These are phyloP conservation scores for Lasioglossum figueresi DNA, from an alignment of 2,888 invertebrate genomes.

Conservation along the genomic window DNA sequence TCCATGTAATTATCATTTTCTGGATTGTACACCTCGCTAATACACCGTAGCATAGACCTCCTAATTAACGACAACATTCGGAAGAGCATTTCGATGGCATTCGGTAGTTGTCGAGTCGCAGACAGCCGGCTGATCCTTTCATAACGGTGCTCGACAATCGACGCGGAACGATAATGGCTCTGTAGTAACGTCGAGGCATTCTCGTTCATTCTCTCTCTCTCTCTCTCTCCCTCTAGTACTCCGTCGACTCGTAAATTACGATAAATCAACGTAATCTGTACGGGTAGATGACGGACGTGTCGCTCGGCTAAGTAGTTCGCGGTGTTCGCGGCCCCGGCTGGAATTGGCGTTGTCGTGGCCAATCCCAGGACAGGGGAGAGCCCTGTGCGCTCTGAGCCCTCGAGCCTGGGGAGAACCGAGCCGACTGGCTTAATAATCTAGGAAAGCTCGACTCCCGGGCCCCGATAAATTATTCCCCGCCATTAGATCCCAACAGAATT, in stretches of 20 bases:
- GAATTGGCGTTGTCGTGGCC: slow-evolving; percentile 48
- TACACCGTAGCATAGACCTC: not conserved
- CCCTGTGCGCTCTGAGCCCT: not conserved
- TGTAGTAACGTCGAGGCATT: not conserved
- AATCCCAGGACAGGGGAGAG: slow-evolving; percentile 27
- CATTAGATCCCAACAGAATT: slow-evolving; percentile 76
- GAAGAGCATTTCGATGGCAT: not conserved
- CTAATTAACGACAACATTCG: not conserved
- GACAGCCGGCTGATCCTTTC: slow-evolving; percentile 22
- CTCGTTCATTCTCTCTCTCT: not conserved
- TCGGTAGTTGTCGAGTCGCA: not conserved
- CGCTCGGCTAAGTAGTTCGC: slow-evolving; percentile 36
- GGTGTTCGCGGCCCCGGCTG: slow-evolving; percentile 28
- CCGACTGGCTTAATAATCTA: slow-evolving; percentile 69
- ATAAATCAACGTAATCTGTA: slow-evolving; percentile 38
- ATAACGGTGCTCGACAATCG: slow-evolving; percentile 20
- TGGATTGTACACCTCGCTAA: not conserved
- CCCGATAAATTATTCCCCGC: slow-evolving; percentile 74
- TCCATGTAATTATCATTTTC: slow-evolving; percentile 9
- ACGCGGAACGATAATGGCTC: slow-evolving; percentile 11
- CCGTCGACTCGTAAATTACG: slow-evolving; percentile 16
- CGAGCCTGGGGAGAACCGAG: slow-evolving; percentile 2
- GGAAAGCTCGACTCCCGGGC: slow-evolving; percentile 43
- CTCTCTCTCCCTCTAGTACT: not conserved
- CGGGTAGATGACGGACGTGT: slow-evolving; percentile 42